Evolutionary conservation across 2,113 vertebrate genomes (phyloP), one percentile per base, ranked within the genome.

Genomic region (Prunella fulvescens): DNA sequence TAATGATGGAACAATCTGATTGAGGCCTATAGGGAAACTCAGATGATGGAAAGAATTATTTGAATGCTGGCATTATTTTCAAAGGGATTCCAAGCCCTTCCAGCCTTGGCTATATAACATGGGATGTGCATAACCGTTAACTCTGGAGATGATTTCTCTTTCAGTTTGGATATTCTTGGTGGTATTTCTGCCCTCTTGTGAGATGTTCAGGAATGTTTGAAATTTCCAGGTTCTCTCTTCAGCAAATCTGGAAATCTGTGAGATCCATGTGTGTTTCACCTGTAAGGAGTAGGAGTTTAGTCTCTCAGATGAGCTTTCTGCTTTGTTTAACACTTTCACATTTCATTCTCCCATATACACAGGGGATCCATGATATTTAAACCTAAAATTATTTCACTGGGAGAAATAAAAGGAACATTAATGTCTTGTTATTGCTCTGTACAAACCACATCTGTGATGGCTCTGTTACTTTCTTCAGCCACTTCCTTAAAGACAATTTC

Each of bases 1-100:
- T 91, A 90, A 78, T 72, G 92, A 94, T 80, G 80, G 80, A 92
- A 93, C 42, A 89, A 64, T 95, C 88, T 86, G 45, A 73, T 86
- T 77, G 70, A 92, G 50, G 7, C 91, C 86, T 39, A 8, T 42
- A 45, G 82, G 84, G 79, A 95, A 96, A 66, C 70, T 57, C 9
- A 90, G 45, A 50, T 9, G 3, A 77, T 89, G 81, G 78, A 88
- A 93, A 40, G 69, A 94, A 81, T 86, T n/a, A 91, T 64, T 84
- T 76, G 26, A 66, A 56, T 81, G 35, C 56, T 93, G 53, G 19
- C 48, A 61, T 92, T 24, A 62, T 57, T 56, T 84, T 69, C 72
- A 88, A 42, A 31, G 86, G 54, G 35, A 89, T 93, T 58, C 83
- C 16, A 25, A 88, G 33, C 57, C 35, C 67, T 94, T 92, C 65